phyloP scores from a whole-genome alignment of 2,888 invertebrate species.

The Ganaspis brasiliensis region DNA sequence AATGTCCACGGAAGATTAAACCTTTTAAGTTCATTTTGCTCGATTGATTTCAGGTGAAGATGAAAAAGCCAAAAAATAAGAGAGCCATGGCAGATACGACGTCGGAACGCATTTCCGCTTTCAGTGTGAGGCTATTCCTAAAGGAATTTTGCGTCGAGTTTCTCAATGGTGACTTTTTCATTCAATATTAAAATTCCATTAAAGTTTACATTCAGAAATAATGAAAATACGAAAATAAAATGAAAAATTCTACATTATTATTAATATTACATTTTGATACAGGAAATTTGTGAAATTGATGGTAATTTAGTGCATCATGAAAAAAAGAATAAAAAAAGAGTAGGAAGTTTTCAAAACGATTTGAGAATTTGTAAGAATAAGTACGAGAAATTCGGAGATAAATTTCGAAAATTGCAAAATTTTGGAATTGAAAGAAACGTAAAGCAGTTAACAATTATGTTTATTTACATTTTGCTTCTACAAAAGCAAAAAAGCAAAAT shows the following conservation, averaged over 20 bases:
- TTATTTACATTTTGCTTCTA: too few relatives aligned
- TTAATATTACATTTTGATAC: too few relatives aligned
- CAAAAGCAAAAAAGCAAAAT: too few relatives aligned
- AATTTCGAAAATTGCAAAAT: too few relatives aligned
- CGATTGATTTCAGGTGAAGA: slow-evolving; percentile 79
- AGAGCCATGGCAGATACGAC: slow-evolving; percentile 85
- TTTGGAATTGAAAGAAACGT: too few relatives aligned
- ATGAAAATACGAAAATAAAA: slow-evolving; percentile 11
- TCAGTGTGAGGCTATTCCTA: slow-evolving; percentile 93
- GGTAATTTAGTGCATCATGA: too few relatives aligned
- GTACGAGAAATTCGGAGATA: too few relatives aligned
- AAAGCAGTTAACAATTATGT: too few relatives aligned
- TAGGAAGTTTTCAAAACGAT: too few relatives aligned
- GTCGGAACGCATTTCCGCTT: slow-evolving; percentile 90
- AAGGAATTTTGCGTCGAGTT: slow-evolving; percentile 98
- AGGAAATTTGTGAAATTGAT: too few relatives aligned
- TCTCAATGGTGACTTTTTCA: slow-evolving; percentile 84
- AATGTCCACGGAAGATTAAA: not conserved
- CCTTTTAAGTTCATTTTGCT: slow-evolving; percentile 11
- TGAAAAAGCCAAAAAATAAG: slow-evolving; percentile 89
- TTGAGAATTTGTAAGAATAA: too few relatives aligned
- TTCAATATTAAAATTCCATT: slow-evolving; percentile 22
- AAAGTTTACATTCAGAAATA: not conserved
- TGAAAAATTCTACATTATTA: not conserved
- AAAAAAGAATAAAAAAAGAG: not conserved